Evolutionary conservation across 2,888 invertebrate genomes (phyloP), one percentile per base, ranked within the genome.

Genomic region (Calameuta filiformis): DNA sequence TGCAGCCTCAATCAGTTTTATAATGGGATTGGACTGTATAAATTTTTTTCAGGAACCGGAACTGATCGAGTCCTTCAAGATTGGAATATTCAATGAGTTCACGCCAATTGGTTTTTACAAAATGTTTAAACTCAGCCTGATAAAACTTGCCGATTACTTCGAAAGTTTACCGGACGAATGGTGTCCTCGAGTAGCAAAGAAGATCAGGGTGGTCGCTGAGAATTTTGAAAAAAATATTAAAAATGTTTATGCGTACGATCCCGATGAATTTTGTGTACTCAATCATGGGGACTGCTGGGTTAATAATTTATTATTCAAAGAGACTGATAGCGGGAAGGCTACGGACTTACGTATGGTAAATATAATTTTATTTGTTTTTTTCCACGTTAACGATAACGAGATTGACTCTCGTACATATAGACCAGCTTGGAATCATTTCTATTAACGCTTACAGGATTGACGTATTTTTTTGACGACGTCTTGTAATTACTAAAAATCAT

Each of bases 231-330:
- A 69, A 12, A 35, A 37, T 35, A 73, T 77, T 23, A 23, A 11
- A 0, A 37, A 79, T 0, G 78, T 68, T 1, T 85, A 81, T 34
- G 69, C 81, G 1, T 83, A 84, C 34, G 82, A 83, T 1, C 12
- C 23, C 0, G 79, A 82, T 3, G 88, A 88, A 75, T 87, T 88
- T 77, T 85, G 86, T 69, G 87, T 88, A 0, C 71, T 88, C 9
- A 88, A 88, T 80, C 88, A 88, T 31, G 88, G 87, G 0, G 88
- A 88, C 73, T 85, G 85, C 79, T 88, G 87, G 87, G 78, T 82
- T 1, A 86, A 86, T 69, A 88, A 88, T 78, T 79, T 87, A 4
- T 83, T 88, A 85, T 85, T 87, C 73, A 78, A 75, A 9, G 83
- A 87, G 35, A 80, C 85, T 35, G 79, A 81, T 0, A 34, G 75